These are phyloP conservation scores for Nyctereutes procyonoides DNA, from an alignment of 2,113 vertebrate genomes.

Conservation along the genomic window DNA sequence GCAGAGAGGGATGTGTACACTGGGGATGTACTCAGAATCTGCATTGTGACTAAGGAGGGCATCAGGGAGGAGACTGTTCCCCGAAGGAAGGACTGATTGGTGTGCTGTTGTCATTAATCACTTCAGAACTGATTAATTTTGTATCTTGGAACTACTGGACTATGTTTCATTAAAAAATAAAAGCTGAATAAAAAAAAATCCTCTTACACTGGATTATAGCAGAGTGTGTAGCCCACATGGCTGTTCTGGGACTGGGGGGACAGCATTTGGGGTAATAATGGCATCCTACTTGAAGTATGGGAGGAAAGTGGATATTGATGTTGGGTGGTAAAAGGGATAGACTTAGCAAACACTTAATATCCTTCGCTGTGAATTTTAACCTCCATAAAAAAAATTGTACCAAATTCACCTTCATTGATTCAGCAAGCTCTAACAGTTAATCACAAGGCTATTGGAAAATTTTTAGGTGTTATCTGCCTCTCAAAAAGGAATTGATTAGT, in stretches of 20 bases:
- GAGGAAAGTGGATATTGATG: neutral
- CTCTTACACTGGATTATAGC: neutral
- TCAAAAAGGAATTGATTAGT: neutral
- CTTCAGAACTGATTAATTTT: neutral
- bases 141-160: neutral
- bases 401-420: neutral
- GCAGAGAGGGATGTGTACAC: conserved; percentile 99
- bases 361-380: neutral
- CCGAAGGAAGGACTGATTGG: conserved; percentile 92
- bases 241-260: neutral
- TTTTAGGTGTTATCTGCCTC: neutral
- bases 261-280: neutral
- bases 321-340: neutral
- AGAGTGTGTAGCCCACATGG: neutral
- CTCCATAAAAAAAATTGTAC: neutral
- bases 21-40: conserved; percentile 94
- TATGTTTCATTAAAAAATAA: conserved; percentile 82
- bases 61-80: conserved; percentile 91
- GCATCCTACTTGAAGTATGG: neutral
- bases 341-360: neutral
- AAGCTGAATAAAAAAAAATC: neutral
- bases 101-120: neutral
- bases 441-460: neutral
- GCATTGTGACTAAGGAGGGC: conserved; percentile 95
- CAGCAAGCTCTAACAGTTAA: neutral